Evolutionary conservation across 2,113 vertebrate species (phyloP).

Genomic region (Semnopithecus entellus): DNA sequence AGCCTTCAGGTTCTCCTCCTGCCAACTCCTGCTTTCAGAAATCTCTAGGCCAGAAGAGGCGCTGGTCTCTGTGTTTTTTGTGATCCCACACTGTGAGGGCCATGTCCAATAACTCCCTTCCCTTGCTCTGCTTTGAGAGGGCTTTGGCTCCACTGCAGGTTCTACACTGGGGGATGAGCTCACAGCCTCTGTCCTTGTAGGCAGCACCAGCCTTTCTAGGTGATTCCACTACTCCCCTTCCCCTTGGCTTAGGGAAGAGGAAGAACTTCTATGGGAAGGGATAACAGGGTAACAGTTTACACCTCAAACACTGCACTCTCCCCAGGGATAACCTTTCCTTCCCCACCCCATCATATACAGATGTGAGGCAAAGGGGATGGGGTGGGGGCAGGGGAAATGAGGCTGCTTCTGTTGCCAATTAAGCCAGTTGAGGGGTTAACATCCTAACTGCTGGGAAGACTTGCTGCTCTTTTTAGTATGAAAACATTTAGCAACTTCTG

Average conservation of each 20-base stretch:
- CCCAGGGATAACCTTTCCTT: background rate
- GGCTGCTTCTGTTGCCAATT: background rate
- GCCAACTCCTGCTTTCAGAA: background rate
- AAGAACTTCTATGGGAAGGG: background rate
- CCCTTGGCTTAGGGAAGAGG: background rate
- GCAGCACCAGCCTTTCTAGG: background rate
- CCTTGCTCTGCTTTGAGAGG: background rate
- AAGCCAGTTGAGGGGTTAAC: background rate
- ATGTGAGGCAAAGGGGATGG: background rate
- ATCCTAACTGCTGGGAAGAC: background rate
- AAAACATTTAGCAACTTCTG: background rate
- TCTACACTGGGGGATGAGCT: background rate
- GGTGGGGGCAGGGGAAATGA: background rate
- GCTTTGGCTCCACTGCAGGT: background rate
- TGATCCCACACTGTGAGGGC: background rate
- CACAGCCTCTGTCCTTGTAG: background rate
- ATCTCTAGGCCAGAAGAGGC: background rate
- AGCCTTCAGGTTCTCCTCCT: background rate
- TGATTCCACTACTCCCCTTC: background rate
- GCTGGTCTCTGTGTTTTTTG: background rate
- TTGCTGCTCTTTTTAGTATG: background rate
- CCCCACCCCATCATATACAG: background rate
- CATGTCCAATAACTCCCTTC: background rate
- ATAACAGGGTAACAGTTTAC: fast-evolving
- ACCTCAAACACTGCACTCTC: background rate